These are phyloP conservation scores for Litocranius walleri DNA, from an alignment of 2,113 vertebrate genomes.

Conservation along the genomic window DNA sequence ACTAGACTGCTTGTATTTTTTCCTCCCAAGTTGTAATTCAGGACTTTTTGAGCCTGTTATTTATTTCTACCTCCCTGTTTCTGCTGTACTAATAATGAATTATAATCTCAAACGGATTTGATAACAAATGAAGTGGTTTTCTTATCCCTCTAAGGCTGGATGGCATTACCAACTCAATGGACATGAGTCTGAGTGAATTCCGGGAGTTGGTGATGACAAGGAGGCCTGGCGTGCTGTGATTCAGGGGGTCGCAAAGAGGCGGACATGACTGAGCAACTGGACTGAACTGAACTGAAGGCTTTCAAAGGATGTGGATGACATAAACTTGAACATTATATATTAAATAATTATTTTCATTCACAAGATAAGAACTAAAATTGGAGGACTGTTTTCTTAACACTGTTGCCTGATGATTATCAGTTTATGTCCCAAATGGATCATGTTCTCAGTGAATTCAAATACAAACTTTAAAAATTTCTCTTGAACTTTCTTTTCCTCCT, in stretches of 20 bases:
- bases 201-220: too few relatives aligned
- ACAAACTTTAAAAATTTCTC: not conserved
- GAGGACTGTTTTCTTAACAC: not conserved
- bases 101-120: not conserved
- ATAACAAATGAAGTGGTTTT: conserved; percentile 33
- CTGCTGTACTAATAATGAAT: not conserved
- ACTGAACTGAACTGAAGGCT: not conserved
- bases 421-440: not conserved
- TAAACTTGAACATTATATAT: not conserved
- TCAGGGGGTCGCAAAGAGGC: too few relatives aligned
- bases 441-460: conserved; percentile 8
- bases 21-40: not conserved
- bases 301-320: not conserved
- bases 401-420: not conserved
- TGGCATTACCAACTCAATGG: too few relatives aligned
- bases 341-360: conserved; percentile 30
- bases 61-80: not conserved
- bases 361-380: not conserved
- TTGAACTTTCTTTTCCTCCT: not conserved
- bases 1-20: not conserved
- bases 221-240: too few relatives aligned
- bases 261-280: too few relatives aligned
- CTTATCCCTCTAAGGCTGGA: not conserved
- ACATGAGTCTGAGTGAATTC: too few relatives aligned
- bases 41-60: not conserved